Conservation (phyloP, 2,888 invertebrate species). For the Tenthredo mesomela region DNA sequence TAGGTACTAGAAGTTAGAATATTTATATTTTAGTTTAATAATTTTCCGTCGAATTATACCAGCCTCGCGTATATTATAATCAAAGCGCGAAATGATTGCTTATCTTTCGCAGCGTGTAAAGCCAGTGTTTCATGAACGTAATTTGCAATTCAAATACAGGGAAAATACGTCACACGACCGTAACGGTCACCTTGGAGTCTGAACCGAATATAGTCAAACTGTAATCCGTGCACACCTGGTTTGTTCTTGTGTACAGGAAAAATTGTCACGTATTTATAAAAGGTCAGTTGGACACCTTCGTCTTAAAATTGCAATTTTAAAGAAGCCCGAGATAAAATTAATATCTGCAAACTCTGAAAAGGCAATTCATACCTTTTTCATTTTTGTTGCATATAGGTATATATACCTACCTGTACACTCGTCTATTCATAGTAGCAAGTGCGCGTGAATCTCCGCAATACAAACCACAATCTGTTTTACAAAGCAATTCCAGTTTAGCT, state of each 20-base stretch:
- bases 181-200: constrained; percentile 25
- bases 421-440: neutral
- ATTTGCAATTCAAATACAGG: constrained; percentile 30
- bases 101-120: constrained; percentile 25
- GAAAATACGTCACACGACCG: constrained; percentile 5
- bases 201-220: neutral
- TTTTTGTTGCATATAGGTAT: too few relatives aligned
- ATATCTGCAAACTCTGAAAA: neutral
- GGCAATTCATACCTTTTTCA: too few relatives aligned
- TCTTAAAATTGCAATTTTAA: neutral
- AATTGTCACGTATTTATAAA: neutral
- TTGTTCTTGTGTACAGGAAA: neutral
- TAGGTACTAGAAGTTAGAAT: neutral
- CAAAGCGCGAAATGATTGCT: constrained; percentile 27
- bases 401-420: neutral
- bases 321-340: neutral
- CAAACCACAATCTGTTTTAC: neutral
- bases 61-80: neutral
- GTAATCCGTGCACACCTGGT: neutral
- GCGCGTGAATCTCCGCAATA: neutral
- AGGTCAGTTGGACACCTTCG: neutral
- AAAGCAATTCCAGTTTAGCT: constrained; percentile 15
- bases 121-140: constrained; percentile 23
- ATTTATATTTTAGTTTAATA: neutral
- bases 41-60: neutral